Conservation (phyloP, 2,113 vertebrate species). For the Ranitomeya variabilis region DNA sequence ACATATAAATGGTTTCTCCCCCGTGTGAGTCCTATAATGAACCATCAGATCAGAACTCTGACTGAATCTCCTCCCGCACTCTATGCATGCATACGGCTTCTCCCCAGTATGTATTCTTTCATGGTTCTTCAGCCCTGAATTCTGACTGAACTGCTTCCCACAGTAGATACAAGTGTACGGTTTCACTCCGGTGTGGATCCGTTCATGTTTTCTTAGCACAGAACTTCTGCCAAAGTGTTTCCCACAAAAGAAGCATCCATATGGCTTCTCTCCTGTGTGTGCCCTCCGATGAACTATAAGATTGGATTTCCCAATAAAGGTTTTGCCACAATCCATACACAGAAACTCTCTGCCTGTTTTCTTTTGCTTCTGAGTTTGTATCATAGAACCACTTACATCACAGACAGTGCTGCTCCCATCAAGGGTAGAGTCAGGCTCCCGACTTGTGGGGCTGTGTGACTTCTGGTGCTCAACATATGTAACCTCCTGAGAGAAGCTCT, state of each 20-base stretch:
- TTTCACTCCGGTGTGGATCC: constrained; percentile 49
- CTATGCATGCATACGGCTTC: constrained; percentile 49
- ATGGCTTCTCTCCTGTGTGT: constrained; percentile 44
- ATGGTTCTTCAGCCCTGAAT: constrained; percentile 53
- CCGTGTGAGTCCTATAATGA: constrained; percentile 47
- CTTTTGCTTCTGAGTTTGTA: background rate
- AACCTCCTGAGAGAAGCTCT: constrained; percentile 26
- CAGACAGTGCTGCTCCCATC: background rate
- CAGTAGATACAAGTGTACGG: constrained; percentile 45
- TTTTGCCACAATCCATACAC: constrained; percentile 45
- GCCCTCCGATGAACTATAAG: constrained; percentile 42
- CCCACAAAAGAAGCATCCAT: constrained; percentile 49
- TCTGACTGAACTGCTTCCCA: constrained; percentile 55
- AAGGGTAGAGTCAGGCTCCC: background rate
- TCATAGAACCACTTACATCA: background rate
- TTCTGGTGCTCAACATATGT: constrained; percentile 17
- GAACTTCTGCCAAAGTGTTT: constrained; percentile 49
- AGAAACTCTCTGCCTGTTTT: constrained; percentile 37
- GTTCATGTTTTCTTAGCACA: constrained; percentile 40
- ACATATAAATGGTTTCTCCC: constrained; percentile 57
- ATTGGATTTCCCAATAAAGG: constrained; percentile 51
- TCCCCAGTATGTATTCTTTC: constrained; percentile 54
- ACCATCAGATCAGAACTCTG: constrained; percentile 49
- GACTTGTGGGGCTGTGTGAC: background rate
- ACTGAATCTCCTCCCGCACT: constrained; percentile 48